Base-by-base conservation (phyloP, 2,113 vertebrate genomes). In the Grantiella picta region DNA sequence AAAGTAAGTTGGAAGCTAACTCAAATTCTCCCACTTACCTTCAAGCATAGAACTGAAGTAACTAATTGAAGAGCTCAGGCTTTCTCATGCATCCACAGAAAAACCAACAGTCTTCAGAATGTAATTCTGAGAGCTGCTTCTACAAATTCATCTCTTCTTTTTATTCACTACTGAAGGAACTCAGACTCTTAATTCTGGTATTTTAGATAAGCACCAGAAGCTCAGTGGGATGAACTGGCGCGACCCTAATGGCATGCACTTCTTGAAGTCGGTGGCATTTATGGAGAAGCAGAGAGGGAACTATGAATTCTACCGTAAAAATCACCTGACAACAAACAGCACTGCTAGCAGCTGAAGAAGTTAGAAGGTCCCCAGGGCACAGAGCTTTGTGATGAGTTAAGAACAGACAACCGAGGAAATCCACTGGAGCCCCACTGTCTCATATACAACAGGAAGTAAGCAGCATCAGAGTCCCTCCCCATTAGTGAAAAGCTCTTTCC, bases 21-120 rank as follows among this genome's bases (percentile, higher is more conserved):
- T 70, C 45, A 25, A 42, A 83, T 70, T 92, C 71, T 71, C 50
- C 87, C 66, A 88, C 91, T 94, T 85, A 93, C 95, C 79, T 95
- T 82, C 45, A 82, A 65, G 21, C 45, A 91, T 40, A 68, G 56
- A 92, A 83, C n/a, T 78, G 70, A 91, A 93, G 59, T 54, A 93
- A 93, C 82, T 94, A 92, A 92, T 0, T 66, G 50, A 92, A 88
- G 47, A 80, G 64, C 35, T 88, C 66, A 95, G 50, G 63, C 38
- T 83, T 93, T 59, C 45, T 88, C 47, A 8, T 11, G n/a, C 82
- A 12, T 65, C 53, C 90, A 73, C n/a, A 88, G 44, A 64, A 90
- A 89, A 65, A 82, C 23, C 33, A 90, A 72, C 12, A 89, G 31
- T 77, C 42, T 72, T 65, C 53, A 77, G 71, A 77, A 35, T 29